Conservation (phyloP, 92 coral and sea anemone species). For the Pocillopora grandis region DNA sequence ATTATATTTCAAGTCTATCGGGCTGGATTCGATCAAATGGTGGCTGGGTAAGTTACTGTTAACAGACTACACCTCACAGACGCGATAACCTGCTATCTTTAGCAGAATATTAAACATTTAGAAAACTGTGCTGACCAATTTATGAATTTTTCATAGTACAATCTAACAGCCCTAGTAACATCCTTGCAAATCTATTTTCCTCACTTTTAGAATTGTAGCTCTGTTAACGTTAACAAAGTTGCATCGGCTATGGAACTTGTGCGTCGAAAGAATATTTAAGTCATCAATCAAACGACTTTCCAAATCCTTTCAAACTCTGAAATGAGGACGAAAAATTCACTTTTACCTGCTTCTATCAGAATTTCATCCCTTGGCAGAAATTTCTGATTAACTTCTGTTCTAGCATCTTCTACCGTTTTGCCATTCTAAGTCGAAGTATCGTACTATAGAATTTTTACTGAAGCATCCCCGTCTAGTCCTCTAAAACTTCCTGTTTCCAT, state of each 20-base stretch:
- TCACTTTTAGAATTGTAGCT: background rate
- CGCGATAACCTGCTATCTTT: slow-evolving; percentile 16
- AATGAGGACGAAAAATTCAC: background rate
- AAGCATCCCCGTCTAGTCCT: too few relatives aligned
- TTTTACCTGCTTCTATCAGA: background rate
- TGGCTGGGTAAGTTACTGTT: slow-evolving; percentile 75
- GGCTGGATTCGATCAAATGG: slow-evolving; percentile 78
- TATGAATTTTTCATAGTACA: background rate
- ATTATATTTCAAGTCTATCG: slow-evolving; percentile 64
- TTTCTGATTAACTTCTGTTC: slow-evolving; percentile 1
- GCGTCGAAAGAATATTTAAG: background rate
- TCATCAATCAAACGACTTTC: background rate
- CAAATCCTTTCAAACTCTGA: background rate
- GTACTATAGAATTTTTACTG: background rate
- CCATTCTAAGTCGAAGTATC: background rate
- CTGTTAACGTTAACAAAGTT: background rate
- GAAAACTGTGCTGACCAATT: slow-evolving; percentile 1
- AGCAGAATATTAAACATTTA: slow-evolving; percentile 26
- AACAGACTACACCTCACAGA: background rate
- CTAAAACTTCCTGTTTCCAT: slow-evolving; percentile 33
- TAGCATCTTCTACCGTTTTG: too few relatives aligned
- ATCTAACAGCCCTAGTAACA: background rate
- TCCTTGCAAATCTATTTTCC: background rate
- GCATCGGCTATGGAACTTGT: background rate
- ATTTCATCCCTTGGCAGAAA: background rate